These are phyloP conservation scores for Sinohyriopsis cumingii DNA, from an alignment of 2,888 invertebrate genomes.

Conservation along the genomic window DNA sequence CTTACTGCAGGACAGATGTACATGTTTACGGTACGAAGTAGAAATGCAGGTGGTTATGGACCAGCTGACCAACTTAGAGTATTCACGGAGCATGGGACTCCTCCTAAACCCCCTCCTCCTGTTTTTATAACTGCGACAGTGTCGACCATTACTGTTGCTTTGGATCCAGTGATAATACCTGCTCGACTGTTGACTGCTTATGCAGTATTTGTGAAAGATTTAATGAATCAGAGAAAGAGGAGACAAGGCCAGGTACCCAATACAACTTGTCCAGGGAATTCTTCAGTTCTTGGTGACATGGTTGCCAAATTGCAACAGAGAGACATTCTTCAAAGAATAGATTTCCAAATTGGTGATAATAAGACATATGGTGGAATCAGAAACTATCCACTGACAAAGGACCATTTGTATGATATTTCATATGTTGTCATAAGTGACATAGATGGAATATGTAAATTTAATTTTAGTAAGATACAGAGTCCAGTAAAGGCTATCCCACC, in stretches of 20 bases:
- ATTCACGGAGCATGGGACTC: conserved; percentile 83
- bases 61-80: conserved; percentile 74
- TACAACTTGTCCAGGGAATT: conserved; percentile 46
- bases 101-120: conserved; percentile 80
- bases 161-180: conserved; percentile 81
- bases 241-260: conserved; percentile 72
- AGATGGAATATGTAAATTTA: conserved; percentile 78
- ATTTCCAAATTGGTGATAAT: conserved; percentile 86
- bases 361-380: conserved; percentile 82
- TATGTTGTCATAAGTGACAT: conserved; percentile 82
- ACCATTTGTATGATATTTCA: conserved; percentile 79
- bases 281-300: conserved; percentile 42
- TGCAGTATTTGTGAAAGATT: conserved; percentile 82
- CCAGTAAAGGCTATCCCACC: conserved; percentile 20
- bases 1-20: conserved; percentile 85
- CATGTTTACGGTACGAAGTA: conserved; percentile 81
- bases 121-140: conserved; percentile 78
- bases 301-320: conserved; percentile 83
- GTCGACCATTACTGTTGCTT: conserved; percentile 79
- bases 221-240: conserved; percentile 63
- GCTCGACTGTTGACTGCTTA: conserved; percentile 85
- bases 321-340: conserved; percentile 75
- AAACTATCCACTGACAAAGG: conserved; percentile 82
- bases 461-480: conserved; percentile 75
- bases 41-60: conserved; percentile 75